Conservation (phyloP, 2,113 vertebrate genomes). For the Phaethon lepturus region DNA sequence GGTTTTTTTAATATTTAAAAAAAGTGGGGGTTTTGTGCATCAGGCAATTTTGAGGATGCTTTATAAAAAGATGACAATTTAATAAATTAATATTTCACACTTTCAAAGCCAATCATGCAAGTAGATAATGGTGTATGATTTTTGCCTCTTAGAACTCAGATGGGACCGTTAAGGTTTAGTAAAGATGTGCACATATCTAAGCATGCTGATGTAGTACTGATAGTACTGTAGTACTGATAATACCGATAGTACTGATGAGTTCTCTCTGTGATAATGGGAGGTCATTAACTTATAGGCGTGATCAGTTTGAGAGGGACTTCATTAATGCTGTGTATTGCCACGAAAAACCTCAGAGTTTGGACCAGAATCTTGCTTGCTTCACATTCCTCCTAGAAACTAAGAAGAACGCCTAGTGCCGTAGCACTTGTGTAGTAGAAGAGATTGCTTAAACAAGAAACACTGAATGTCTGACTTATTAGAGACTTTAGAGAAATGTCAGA, state of each 20-base stretch:
- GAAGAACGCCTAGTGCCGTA: background rate
- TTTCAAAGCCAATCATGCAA: background rate
- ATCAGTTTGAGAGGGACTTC: background rate
- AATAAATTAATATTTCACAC: background rate
- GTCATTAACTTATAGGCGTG: background rate
- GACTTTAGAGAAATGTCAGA: background rate
- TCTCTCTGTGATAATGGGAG: background rate
- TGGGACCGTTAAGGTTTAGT: background rate
- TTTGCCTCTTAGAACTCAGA: background rate
- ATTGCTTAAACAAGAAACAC: background rate
- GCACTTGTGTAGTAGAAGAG: background rate
- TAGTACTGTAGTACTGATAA: no score
- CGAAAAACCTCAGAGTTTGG: background rate
- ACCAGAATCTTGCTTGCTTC: background rate
- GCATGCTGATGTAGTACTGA: no score
- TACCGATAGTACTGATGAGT: background rate
- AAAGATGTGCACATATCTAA: background rate
- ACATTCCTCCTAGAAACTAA: background rate
- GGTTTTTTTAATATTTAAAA: background rate
- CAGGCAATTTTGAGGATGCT: background rate
- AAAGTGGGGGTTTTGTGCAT: accelerated
- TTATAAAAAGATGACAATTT: background rate
- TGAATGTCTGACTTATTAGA: background rate
- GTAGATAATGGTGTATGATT: background rate
- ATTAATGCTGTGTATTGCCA: background rate